Percentiles rank a stretch among this genome's conserved stretches.
phyloP scores from a whole-genome alignment of 2,113 vertebrate species.

The Charadrius vociferus region DNA sequence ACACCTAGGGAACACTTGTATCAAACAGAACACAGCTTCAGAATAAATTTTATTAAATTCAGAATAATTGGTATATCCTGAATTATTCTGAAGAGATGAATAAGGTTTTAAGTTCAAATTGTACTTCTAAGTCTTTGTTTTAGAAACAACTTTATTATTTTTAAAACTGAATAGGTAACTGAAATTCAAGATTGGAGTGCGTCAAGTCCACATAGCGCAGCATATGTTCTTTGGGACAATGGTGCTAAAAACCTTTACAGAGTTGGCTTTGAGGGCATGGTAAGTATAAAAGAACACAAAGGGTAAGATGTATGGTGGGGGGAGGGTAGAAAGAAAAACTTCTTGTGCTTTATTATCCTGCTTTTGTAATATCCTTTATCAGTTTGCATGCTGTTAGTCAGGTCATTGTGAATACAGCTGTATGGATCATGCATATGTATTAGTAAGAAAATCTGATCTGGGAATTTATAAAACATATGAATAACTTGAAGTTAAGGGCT shows the following conservation, averaged over 20 bases:
- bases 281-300: conserved; percentile 77
- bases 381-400: conserved; percentile 62
- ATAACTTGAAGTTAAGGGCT: background rate
- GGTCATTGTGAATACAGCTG: conserved; percentile 78
- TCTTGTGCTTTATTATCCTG: conserved; percentile 44
- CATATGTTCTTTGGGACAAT: conserved; percentile 99
- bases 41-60: background rate
- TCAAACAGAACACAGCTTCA: background rate
- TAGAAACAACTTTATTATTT: background rate
- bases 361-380: conserved; percentile 73
- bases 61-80: background rate
- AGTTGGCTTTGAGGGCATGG: conserved; percentile 99
- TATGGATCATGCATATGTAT: conserved; percentile 75
- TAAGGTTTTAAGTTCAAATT: background rate
- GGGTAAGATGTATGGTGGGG: background rate
- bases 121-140: background rate
- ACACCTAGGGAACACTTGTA: background rate
- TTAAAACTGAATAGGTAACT: conserved; percentile 83
- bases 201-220: conserved; percentile 95
- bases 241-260: conserved; percentile 99
- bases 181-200: conserved; percentile 99
- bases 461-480: conserved; percentile 58
- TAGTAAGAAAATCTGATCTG: conserved; percentile 77
- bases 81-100: background rate
- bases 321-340: conserved; percentile 25